phyloP scores from a whole-genome alignment of 2,113 vertebrate genomes.

The Leucosticte australis region DNA sequence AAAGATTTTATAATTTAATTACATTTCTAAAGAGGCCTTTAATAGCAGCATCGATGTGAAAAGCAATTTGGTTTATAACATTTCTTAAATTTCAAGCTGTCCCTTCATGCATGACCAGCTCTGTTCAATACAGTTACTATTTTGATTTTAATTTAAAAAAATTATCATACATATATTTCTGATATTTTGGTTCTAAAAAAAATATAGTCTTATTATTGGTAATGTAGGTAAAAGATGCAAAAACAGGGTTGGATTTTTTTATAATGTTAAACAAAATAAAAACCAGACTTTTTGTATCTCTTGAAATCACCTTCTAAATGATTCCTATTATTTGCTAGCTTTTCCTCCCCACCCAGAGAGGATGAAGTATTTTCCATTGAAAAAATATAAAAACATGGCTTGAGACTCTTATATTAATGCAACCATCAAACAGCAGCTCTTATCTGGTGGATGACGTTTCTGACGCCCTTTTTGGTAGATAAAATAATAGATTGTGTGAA shows the following conservation, averaged over 20 bases:
- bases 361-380: neutral
- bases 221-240: neutral
- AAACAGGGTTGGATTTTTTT: neutral
- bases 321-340: neutral
- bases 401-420: neutral
- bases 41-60: neutral
- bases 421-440: neutral
- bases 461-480: neutral
- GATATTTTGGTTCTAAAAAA: neutral
- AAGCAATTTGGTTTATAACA: neutral
- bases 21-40: neutral
- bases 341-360: neutral
- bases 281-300: neutral
- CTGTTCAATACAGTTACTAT: neutral
- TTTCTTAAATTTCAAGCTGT: neutral
- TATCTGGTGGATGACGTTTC: neutral
- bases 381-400: neutral
- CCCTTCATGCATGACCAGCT: neutral
- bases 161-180: neutral
- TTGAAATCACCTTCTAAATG: neutral
- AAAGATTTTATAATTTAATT: neutral
- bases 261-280: neutral
- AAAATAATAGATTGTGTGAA: neutral
- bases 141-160: neutral
- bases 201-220: neutral